Conservation (phyloP, 2,888 invertebrate species). For the Diarsia mendica region DNA sequence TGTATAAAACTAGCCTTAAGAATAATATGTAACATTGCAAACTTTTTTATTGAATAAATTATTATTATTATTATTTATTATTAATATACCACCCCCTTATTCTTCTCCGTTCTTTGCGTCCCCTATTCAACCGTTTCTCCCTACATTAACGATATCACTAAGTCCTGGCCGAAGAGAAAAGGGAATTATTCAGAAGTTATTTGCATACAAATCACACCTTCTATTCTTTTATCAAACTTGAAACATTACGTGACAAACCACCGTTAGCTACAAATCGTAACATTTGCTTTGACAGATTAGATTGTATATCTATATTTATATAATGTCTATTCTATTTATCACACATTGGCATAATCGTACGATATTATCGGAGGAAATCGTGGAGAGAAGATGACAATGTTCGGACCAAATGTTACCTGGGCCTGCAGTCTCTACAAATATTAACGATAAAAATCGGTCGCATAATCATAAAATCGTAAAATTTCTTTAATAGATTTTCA, state of each 20-base stretch:
- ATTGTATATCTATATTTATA: slow-evolving; percentile 46
- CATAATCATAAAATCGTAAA: no score
- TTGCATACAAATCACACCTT: background rate
- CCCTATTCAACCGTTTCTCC: background rate
- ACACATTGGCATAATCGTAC: slow-evolving; percentile 35
- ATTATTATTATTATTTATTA: no score
- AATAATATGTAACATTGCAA: no score
- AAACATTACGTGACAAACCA: slow-evolving; percentile 14
- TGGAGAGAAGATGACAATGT: slow-evolving; percentile 1
- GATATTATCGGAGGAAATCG: slow-evolving; percentile 30
- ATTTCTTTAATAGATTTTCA: no score
- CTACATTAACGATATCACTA: no score
- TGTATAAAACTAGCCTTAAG: no score
- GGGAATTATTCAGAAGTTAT: background rate
- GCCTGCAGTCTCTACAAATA: no score
- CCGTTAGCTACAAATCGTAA: slow-evolving; percentile 35
- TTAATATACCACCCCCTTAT: background rate
- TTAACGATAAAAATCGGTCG: no score
- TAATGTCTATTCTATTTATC: slow-evolving; percentile 38
- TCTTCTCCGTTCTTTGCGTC: background rate
- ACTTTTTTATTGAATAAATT: no score
- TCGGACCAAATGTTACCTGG: slow-evolving; percentile 17
- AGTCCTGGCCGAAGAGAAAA: background rate
- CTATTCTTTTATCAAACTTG: slow-evolving; percentile 10
- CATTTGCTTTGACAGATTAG: slow-evolving; percentile 29